phyloP scores from a whole-genome alignment of 2,888 invertebrate species.

The Electrophaes corylata region DNA sequence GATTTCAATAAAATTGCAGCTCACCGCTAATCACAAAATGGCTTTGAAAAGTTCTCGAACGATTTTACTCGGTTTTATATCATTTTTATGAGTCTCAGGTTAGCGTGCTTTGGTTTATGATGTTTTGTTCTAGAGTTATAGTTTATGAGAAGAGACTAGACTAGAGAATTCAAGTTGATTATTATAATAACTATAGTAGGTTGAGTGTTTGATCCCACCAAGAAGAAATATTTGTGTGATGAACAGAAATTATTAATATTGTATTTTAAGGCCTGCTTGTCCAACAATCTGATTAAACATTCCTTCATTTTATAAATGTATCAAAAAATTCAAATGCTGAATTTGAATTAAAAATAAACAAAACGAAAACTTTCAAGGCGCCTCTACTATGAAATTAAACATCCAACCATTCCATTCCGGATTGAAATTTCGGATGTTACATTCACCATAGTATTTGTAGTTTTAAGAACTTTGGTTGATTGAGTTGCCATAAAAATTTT shows the following conservation, averaged over 20 bases:
- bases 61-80: constrained; percentile 13
- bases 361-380: too few species aligned
- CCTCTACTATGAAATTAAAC: too few species aligned
- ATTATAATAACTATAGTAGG: background rate
- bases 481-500: background rate
- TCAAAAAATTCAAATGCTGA: too few species aligned
- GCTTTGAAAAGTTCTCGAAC: constrained; percentile 8
- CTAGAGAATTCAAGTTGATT: background rate
- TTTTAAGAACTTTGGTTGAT: background rate
- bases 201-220: too few species aligned
- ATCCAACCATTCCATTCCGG: too few species aligned
- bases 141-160: constrained; percentile 2
- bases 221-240: background rate
- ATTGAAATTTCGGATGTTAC: background rate
- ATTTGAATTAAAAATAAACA: too few species aligned
- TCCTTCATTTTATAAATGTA: too few species aligned
- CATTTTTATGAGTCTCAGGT: constrained; percentile 22
- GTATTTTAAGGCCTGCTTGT: too few species aligned
- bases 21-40: constrained; percentile 10
- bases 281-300: too few species aligned
- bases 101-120: constrained; percentile 12
- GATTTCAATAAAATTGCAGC: constrained; percentile 4
- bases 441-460: background rate
- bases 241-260: too few species aligned
- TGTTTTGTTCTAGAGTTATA: constrained; percentile 5